Percentiles rank a stretch among this genome's conserved stretches.
These are phyloP conservation scores for Colaptes auratus DNA, from an alignment of 2,113 vertebrate species.

Conservation along the genomic window DNA sequence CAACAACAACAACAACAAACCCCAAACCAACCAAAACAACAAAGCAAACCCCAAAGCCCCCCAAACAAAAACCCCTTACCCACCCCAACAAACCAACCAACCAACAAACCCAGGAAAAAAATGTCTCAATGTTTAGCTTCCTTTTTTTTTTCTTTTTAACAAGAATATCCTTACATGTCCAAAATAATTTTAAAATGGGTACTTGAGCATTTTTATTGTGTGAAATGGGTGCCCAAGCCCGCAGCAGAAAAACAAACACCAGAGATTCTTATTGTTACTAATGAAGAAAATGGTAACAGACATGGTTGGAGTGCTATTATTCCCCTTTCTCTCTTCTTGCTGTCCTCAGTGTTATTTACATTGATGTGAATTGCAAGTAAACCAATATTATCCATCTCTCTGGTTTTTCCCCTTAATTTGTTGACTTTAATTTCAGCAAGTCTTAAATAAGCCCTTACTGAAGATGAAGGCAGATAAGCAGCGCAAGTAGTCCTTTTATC, in stretches of 20 bases:
- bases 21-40: not conserved
- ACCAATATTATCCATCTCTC: slow-evolving; percentile 62
- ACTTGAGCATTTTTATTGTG: not conserved
- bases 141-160: no score
- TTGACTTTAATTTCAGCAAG: slow-evolving; percentile 80
- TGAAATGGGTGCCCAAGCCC: not conserved
- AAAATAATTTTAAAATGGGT: not conserved
- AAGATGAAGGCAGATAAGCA: slow-evolving; percentile 76
- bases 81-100: not conserved
- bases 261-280: not conserved
- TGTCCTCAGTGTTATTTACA: slow-evolving; percentile 58
- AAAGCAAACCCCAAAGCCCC: not conserved
- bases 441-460: slow-evolving; percentile 77
- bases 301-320: slow-evolving; percentile 25
- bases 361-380: slow-evolving; percentile 68
- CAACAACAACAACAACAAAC: no score
- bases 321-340: slow-evolving; percentile 30
- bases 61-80: no score
- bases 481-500: slow-evolving; percentile 82
- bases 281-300: slow-evolving; percentile 44
- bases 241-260: not conserved
- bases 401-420: slow-evolving; percentile 70
- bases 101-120: not conserved
- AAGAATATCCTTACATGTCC: not conserved
- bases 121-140: not conserved